Conservation (phyloP, 2,113 vertebrate species). For the Catagonus wagneri region DNA sequence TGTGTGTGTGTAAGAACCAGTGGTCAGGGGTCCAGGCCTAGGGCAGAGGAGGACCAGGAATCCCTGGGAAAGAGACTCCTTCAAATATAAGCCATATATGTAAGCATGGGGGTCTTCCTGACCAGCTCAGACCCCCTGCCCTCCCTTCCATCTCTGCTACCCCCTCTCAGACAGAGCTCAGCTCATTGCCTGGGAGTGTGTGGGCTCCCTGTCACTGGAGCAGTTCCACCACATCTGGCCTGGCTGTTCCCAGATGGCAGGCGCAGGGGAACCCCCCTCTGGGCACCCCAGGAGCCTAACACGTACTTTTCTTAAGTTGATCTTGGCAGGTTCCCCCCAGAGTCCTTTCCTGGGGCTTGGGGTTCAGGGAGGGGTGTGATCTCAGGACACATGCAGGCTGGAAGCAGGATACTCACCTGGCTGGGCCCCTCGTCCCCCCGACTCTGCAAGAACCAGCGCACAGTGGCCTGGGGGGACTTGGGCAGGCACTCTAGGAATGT, state of each 20-base stretch:
- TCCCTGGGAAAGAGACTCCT: background rate
- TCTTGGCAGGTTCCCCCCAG: background rate
- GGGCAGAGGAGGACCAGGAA: background rate
- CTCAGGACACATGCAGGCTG: background rate
- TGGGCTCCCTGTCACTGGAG: background rate
- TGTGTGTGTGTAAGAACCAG: background rate
- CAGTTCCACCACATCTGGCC: background rate
- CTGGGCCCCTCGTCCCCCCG: slow-evolving; percentile 87
- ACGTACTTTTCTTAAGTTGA: background rate
- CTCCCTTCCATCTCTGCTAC: background rate
- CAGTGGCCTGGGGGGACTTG: slow-evolving; percentile 93
- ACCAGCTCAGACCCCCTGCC: background rate
- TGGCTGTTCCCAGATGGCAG: background rate
- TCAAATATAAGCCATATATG: background rate
- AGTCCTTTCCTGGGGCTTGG: background rate
- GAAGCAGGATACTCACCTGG: slow-evolving; percentile 87
- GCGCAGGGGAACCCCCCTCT: background rate
- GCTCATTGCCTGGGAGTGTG: background rate
- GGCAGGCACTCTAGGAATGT: slow-evolving; percentile 96
- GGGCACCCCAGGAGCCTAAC: background rate
- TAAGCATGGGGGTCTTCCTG: background rate
- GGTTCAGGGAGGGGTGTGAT: background rate
- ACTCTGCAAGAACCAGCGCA: slow-evolving; percentile 94
- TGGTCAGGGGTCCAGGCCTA: background rate
- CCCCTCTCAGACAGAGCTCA: background rate